Evolutionary conservation across 2,888 invertebrate genomes (phyloP), one percentile per base, ranked within the genome.

Genomic region (Heliconius ismenius): DNA sequence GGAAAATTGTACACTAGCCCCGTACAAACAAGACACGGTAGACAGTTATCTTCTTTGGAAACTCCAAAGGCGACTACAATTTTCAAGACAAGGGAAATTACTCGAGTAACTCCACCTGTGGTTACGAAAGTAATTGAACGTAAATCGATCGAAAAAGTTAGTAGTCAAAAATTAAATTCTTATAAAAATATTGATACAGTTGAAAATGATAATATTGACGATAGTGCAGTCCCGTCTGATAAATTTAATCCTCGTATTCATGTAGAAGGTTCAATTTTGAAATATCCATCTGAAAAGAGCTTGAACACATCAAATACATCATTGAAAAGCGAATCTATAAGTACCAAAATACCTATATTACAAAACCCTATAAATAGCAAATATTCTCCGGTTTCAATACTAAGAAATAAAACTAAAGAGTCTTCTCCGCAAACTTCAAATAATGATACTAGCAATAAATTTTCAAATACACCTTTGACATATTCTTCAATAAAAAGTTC

Each of bases 281-380:
- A 24, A 15, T 58, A n/a, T 70, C 15, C 58, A 2, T 24, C 58
- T 43, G 73, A 39, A 62, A 62, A 26, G 7, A 62, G 7, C 18
- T 43, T 43, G 73, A 75, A 62, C 21, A 54, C 36, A 26, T 21
- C 28, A 75, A 75, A 68, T 43, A 67, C 24, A n/a, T 58, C 58
- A n/a, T 58, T 32, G 15, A 70, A 58, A 70, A 36, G 7, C 1
- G 75, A 73, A 15, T 39, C 24, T 39, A 36, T 36, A 32, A 62
- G 13, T 58, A 74, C 76, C 21, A 78, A 63, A 73, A 74, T 76
- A 54, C 78, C 78, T 26, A 39, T 75, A 74, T 74, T 76, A 62
- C 65, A 76, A 73, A 68, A 73, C 43, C 15, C 49, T n/a, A 36
- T 54, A 39, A 76, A 62, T 67, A 64, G 60, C 36, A 74, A 72